These are phyloP conservation scores for Drosophila dunni DNA, from an alignment of 1,140 invertebrate genomes.

Conservation along the genomic window DNA sequence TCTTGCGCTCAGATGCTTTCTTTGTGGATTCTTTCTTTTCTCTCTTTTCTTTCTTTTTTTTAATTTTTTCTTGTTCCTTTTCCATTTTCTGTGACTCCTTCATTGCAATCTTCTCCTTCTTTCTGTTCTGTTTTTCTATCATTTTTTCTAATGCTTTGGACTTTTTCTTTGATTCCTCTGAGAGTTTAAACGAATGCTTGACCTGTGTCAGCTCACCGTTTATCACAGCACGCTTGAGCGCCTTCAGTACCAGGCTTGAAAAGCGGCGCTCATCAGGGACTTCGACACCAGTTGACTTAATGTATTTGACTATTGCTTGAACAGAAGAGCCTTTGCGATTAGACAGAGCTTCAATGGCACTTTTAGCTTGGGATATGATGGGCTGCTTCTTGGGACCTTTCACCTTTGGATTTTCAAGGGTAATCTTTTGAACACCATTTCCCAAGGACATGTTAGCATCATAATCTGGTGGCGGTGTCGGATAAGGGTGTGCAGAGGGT, in stretches of 20 bases:
- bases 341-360: slow-evolving; percentile 31
- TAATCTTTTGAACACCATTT: slow-evolving; percentile 1
- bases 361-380: not conserved
- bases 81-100: not conserved
- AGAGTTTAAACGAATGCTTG: slow-evolving; percentile 58
- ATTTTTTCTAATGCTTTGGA: slow-evolving; percentile 42
- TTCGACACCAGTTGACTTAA: slow-evolving; percentile 40
- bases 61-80: not conserved
- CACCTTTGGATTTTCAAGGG: not conserved
- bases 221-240: slow-evolving; percentile 30
- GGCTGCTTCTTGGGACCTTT: not conserved
- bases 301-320: slow-evolving; percentile 41
- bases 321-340: slow-evolving; percentile 48
- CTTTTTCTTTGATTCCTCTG: slow-evolving; percentile 5
- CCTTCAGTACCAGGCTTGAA: not conserved
- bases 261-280: slow-evolving; percentile 5
- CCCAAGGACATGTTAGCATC: not conserved
- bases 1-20: slow-evolving; percentile 21
- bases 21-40: slow-evolving; percentile 5
- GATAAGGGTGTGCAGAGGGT: slow-evolving; percentile 22
- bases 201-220: slow-evolving; percentile 43
- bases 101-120: slow-evolving; percentile 1
- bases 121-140: slow-evolving; percentile 20
- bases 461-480: slow-evolving; percentile 55
- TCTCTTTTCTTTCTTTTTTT: not conserved